These are phyloP conservation scores for Bubo blakistoni DNA, from an alignment of 2,113 vertebrate genomes.

Conservation along the genomic window DNA sequence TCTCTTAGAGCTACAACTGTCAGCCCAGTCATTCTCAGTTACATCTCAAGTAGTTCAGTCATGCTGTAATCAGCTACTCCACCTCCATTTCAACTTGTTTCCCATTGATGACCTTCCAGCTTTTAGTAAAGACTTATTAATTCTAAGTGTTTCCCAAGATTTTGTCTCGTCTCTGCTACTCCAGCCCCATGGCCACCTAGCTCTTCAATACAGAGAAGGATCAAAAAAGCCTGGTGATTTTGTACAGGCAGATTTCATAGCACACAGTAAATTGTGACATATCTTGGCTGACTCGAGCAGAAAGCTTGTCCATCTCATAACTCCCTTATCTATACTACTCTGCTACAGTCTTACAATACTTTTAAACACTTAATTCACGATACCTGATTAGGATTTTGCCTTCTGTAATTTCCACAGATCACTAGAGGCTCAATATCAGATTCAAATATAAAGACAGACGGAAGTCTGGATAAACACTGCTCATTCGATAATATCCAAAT, in stretches of 20 bases:
- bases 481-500: background rate
- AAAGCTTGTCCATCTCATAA: background rate
- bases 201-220: background rate
- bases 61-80: background rate
- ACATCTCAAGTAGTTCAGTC: background rate
- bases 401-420: background rate
- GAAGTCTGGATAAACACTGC: background rate
- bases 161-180: background rate
- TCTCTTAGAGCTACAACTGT: background rate
- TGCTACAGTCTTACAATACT: background rate
- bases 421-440: background rate
- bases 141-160: background rate
- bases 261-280: background rate
- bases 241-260: background rate
- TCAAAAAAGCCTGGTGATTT: background rate
- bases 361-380: background rate
- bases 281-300: fast-evolving
- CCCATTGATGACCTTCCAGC: background rate
- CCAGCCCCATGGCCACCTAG: background rate
- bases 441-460: background rate
- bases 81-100: background rate
- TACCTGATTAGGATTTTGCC: background rate
- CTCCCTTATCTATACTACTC: background rate
- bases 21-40: background rate
- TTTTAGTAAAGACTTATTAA: background rate